Base-by-base conservation (phyloP, 2,113 vertebrate species). In the Silurus glanis region DNA sequence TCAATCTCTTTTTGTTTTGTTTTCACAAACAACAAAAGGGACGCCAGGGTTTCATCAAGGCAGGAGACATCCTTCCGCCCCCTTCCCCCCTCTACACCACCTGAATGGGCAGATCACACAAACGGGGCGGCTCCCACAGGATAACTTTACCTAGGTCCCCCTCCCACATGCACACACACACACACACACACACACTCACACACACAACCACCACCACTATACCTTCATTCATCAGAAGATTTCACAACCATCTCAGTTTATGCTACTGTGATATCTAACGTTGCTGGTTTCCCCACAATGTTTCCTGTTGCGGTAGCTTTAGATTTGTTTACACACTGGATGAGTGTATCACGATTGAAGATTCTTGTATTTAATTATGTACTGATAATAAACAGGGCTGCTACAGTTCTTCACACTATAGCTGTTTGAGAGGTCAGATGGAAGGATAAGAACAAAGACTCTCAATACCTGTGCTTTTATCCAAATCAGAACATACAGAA, bases 21-120 rank as follows among this genome's bases (percentile, higher is more conserved):
- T 92, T 94, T 93, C 90, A 91, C 25, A 47, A 92, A 91, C 88
- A 95, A 91, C 87, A 93, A 91, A 82, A 93, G 92, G 92, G 94
- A 95, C 89, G 90, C 89, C 91, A 92, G 88, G 89, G 91, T 93
- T 86, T 91, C 79, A 87, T 87, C 90, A 86, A 91, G 91, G 89
- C 85, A 91, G 92, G 91, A 87, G 83, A 93, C 91, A 91, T 88
- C 91, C 92, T 91, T 93, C 90, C 91, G 90, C 64, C 88, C 75
- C 79, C 76, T 86, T 90, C 88, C 89, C 88, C 91, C 88, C 85
- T 84, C 79, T 88, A 82, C 89, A 88, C 79, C 76, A 85, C 89
- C 89, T 92, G 91, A 95, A 93, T 92, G 92, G 91, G 88, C 88
- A 91, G 80, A 88, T 91, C 88, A 90, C 90, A 92, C 88, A 87